phyloP scores from a whole-genome alignment of 1,140 invertebrate species.

The Drosophila auraria region DNA sequence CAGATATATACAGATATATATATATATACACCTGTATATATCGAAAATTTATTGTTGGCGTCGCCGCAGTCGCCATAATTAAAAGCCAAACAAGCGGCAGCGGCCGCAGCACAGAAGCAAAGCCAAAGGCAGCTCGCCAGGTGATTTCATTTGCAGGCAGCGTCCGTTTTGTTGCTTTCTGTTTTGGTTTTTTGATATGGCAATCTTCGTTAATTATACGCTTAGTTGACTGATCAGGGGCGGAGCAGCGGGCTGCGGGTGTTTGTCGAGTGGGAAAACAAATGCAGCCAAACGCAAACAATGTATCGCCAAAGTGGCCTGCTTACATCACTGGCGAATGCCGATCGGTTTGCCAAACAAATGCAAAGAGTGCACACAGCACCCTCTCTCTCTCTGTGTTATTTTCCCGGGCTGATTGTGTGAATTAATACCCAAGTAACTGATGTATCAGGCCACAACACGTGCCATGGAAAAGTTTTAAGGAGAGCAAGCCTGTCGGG shows the following conservation, averaged over 20 bases:
- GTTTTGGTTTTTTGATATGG: constrained; percentile 54
- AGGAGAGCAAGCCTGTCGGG: not conserved
- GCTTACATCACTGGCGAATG: constrained; percentile 65
- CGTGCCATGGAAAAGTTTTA: constrained; percentile 18
- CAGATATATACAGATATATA: constrained; percentile 7
- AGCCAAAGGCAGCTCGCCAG: constrained; percentile 44
- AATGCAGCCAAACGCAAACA: constrained; percentile 50
- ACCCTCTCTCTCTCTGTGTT: not conserved
- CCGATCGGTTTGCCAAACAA: constrained; percentile 69
- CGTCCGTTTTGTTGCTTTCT: constrained; percentile 30
- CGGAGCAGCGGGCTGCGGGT: constrained; percentile 5
- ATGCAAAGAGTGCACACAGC: constrained; percentile 12
- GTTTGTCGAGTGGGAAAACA: constrained; percentile 49
- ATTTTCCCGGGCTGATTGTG: constrained; percentile 9
- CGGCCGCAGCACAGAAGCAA: constrained; percentile 28
- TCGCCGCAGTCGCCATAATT: constrained; percentile 78
- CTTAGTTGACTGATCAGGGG: constrained; percentile 47
- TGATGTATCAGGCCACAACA: not conserved
- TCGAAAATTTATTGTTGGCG: constrained; percentile 75
- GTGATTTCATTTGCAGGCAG: constrained; percentile 78
- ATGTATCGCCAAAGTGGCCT: constrained; percentile 38
- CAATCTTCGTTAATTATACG: constrained; percentile 75
- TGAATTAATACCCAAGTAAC: constrained; percentile 36
- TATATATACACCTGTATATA: constrained; percentile 24
- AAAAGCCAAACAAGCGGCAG: constrained; percentile 79